Evolutionary conservation across 2,113 vertebrate species (phyloP).

Genomic region (Sinocyclocheilus anophthalmus): DNA sequence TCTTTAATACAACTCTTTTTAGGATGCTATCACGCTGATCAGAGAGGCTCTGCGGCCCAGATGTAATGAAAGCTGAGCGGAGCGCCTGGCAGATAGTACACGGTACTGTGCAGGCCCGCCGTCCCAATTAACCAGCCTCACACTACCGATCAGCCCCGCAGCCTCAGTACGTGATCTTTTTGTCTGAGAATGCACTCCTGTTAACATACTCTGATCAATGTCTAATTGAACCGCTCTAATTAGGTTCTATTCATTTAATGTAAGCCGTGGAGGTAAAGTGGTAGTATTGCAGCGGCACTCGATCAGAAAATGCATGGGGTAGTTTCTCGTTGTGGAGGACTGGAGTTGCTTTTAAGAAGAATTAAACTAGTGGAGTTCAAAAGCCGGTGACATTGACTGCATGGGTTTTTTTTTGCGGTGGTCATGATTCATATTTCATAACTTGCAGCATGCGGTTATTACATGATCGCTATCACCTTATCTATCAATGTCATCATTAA

Average conservation of each 20-base stretch:
- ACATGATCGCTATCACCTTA: slow-evolving; percentile 37
- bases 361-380: neutral
- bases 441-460: slow-evolving; percentile 32
- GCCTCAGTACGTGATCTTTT: neutral
- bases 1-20: slow-evolving; percentile 4
- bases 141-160: slow-evolving; percentile 20
- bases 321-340: slow-evolving; percentile 23
- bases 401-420: neutral
- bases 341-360: neutral
- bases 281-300: neutral
- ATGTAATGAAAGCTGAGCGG: slow-evolving; percentile 48
- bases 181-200: neutral
- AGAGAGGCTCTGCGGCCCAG: slow-evolving; percentile 14
- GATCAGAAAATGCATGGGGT: slow-evolving; percentile 14
- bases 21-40: slow-evolving; percentile 34
- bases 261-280: slow-evolving; percentile 9
- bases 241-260: slow-evolving; percentile 42
- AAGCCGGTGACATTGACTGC: neutral
- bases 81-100: neutral
- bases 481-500: neutral
- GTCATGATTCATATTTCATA: slow-evolving; percentile 30
- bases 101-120: neutral
- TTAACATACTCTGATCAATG: slow-evolving; percentile 9
- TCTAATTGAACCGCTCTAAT: slow-evolving; percentile 44
- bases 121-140: slow-evolving; percentile 37